phyloP scores from a whole-genome alignment of 1,140 invertebrate species.

The Whitmania pigra region DNA sequence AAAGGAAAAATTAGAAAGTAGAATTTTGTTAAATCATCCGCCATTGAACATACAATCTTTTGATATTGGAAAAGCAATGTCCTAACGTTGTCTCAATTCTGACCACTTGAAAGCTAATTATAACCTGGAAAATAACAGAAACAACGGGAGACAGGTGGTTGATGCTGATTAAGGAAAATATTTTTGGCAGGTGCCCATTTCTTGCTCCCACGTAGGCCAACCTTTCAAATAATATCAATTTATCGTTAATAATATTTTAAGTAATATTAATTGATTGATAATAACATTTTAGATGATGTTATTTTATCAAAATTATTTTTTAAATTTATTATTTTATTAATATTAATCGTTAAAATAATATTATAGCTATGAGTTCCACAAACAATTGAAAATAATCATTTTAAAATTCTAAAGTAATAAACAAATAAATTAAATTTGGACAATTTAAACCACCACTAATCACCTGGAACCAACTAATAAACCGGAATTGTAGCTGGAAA shows the following conservation, averaged over 20 bases:
- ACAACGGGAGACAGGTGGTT: conserved; percentile 15
- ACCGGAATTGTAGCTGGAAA: conserved; percentile 1
- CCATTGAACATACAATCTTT: neutral
- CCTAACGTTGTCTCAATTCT: neutral
- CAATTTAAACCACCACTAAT: neutral
- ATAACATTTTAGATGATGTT: too few relatives aligned
- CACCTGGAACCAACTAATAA: conserved; percentile 3
- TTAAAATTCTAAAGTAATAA: neutral
- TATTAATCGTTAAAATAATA: too few relatives aligned
- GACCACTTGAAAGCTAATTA: neutral
- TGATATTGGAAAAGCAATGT: neutral
- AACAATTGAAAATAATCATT: too few relatives aligned
- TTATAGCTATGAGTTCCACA: too few relatives aligned
- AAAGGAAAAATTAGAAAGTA: neutral
- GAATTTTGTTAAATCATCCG: too few relatives aligned
- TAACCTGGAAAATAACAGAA: conserved; percentile 11
- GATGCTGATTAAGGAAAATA: conserved; percentile 11
- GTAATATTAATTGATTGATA: neutral
- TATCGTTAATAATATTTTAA: neutral
- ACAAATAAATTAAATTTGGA: neutral
- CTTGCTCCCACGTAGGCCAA: conserved; percentile 18
- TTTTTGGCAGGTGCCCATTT: conserved; percentile 15
- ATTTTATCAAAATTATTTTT: too few relatives aligned
- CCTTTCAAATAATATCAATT: conserved; percentile 4
- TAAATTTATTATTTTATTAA: too few relatives aligned